A percentile compares a stretch with the other conserved stretches of the same genome.
These are phyloP conservation scores for Apodemia duryi DNA, from an alignment of 2,888 invertebrate species.

Conservation along the genomic window DNA sequence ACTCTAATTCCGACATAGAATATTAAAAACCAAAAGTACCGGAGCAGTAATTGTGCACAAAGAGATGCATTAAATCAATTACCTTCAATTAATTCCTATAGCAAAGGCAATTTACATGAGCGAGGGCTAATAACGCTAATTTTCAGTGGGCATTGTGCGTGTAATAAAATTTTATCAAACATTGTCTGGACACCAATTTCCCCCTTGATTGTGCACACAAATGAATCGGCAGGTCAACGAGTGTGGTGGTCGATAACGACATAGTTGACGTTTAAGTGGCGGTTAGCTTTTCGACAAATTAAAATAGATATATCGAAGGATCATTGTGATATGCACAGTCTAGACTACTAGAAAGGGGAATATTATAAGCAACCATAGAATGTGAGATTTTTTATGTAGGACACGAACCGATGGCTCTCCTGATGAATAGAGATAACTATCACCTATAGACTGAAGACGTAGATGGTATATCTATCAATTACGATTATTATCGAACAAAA, in stretches of 20 bases:
- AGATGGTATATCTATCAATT: no score
- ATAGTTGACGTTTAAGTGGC: conserved; percentile 18
- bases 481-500: no score
- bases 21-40: conserved; percentile 30
- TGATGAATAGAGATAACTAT: no score
- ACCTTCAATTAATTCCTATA: conserved; percentile 52
- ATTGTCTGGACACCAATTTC: conserved; percentile 43
- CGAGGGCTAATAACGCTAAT: conserved; percentile 62
- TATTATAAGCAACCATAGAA: no score
- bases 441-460: no score
- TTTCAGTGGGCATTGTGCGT: conserved; percentile 50
- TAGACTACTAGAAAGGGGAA: no score
- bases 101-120: conserved; percentile 51
- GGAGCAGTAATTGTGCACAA: conserved; percentile 46
- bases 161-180: conserved; percentile 64
- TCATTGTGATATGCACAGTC: background rate
- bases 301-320: conserved; percentile 3
- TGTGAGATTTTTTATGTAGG: no score
- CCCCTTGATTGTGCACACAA: conserved; percentile 41
- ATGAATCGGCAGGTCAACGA: conserved; percentile 30
- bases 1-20: conserved; percentile 7
- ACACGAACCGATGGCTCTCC: no score
- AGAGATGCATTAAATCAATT: conserved; percentile 69
- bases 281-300: conserved; percentile 15
- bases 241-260: conserved; percentile 20